phyloP scores from a whole-genome alignment of 2,797 vertebrate species.

The Petrocephalus schoutedeni region DNA sequence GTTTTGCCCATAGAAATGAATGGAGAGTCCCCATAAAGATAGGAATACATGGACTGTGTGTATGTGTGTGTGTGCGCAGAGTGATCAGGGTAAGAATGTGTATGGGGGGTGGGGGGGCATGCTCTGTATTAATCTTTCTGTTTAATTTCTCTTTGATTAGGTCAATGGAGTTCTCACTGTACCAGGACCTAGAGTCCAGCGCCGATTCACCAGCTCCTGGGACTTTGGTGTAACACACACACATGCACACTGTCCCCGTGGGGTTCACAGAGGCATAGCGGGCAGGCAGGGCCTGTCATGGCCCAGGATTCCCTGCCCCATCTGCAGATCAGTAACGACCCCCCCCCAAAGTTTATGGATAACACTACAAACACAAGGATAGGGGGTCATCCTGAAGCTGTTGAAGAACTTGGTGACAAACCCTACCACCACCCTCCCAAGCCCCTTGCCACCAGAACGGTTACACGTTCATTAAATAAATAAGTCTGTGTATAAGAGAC shows the following conservation, averaged over 20 bases:
- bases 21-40: too few relatives aligned
- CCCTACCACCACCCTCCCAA: not conserved
- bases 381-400: not conserved
- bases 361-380: not conserved
- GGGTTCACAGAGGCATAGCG: not conserved
- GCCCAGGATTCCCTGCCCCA: not conserved
- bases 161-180: conserved; percentile 14
- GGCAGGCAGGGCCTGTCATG: not conserved
- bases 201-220: conserved; percentile 9
- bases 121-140: not conserved
- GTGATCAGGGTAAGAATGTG: not conserved
- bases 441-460: not conserved
- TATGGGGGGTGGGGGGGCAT: not conserved
- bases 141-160: not conserved
- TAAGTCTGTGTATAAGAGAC: not conserved
- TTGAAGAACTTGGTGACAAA: not conserved
- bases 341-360: not conserved
- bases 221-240: conserved; percentile 6
- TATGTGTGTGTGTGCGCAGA: not conserved
- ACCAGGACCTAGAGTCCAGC: conserved; percentile 18
- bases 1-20: too few relatives aligned
- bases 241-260: not conserved
- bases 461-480: not conserved
- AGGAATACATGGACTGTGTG: not conserved
- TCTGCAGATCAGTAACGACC: not conserved